Evolutionary conservation across 2,113 vertebrate genomes (phyloP).

Genomic region (Synchiropus splendidus): DNA sequence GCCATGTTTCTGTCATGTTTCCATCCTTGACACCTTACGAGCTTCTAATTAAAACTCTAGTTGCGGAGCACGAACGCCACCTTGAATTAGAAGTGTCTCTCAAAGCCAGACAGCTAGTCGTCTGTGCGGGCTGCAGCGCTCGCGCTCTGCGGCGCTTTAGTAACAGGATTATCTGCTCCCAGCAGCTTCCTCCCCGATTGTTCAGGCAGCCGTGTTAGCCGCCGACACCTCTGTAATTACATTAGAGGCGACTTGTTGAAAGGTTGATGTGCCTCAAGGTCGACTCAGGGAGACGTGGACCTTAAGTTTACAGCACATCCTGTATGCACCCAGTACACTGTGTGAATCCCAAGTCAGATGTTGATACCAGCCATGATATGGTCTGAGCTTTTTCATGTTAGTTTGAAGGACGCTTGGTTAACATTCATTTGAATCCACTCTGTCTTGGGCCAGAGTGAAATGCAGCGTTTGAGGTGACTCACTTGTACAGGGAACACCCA

Average conservation of each 20-base stretch:
- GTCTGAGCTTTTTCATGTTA: too few relatives aligned
- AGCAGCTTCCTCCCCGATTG: constrained; percentile 37
- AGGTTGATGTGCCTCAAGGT: constrained; percentile 40
- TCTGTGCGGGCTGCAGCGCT: constrained; percentile 23
- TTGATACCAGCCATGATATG: too few relatives aligned
- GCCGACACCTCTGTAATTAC: constrained; percentile 36
- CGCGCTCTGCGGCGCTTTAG: constrained; percentile 13
- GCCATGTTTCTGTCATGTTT: too few relatives aligned
- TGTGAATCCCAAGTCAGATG: too few relatives aligned
- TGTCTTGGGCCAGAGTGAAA: too few relatives aligned
- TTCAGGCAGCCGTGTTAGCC: constrained; percentile 33
- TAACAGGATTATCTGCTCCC: constrained; percentile 49
- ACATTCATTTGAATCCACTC: too few relatives aligned
- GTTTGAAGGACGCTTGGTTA: too few relatives aligned
- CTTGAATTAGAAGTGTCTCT: constrained; percentile 31
- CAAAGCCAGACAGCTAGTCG: constrained; percentile 21
- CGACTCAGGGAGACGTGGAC: background rate
- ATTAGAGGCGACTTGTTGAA: constrained; percentile 38
- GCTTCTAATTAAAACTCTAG: background rate
- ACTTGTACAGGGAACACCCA: too few relatives aligned
- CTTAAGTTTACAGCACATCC: too few relatives aligned
- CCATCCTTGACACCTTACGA: too few relatives aligned
- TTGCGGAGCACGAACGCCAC: constrained; percentile 20
- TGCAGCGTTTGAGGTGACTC: too few relatives aligned
- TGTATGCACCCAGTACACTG: too few relatives aligned